Conservation (phyloP, 2,888 invertebrate species). For the Lycia hirtaria region DNA sequence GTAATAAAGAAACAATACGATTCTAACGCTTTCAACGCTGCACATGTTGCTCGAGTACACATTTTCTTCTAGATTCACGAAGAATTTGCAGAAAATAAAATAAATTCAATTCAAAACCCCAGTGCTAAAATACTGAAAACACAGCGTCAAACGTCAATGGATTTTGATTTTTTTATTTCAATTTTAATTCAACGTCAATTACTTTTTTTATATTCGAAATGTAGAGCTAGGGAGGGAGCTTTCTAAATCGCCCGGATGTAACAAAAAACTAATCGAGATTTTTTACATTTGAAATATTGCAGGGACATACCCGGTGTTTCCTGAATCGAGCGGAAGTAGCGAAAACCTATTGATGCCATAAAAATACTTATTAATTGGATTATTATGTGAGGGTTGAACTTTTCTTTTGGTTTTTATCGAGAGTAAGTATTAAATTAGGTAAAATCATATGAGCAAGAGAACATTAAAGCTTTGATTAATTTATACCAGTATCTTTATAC, state of each 20-base stretch:
- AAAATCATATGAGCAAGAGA: background rate
- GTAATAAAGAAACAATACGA: conserved; percentile 40
- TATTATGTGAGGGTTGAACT: background rate
- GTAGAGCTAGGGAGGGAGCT: too few relatives aligned
- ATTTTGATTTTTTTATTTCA: too few relatives aligned
- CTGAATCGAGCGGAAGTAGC: conserved; percentile 54
- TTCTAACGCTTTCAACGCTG: conserved; percentile 80
- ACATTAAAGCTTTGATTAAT: background rate
- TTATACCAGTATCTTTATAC: background rate
- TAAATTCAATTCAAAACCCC: conserved; percentile 8
- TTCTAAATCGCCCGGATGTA: too few relatives aligned
- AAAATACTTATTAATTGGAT: conserved; percentile 36
- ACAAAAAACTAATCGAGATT: too few relatives aligned
- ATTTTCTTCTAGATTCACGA: conserved; percentile 53
- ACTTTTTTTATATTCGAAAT: conserved; percentile 42
- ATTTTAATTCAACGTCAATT: conserved; percentile 27
- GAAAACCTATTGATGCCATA: conserved; percentile 48
- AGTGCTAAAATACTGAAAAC: background rate
- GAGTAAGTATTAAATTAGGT: background rate
- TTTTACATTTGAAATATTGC: too few relatives aligned
- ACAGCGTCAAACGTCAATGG: conserved; percentile 15
- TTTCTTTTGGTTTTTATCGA: background rate
- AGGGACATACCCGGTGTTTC: conserved; percentile 65
- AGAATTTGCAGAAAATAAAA: conserved; percentile 14
- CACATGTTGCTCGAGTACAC: conserved; percentile 81